Conservation (phyloP, 2,888 invertebrate genomes). For the Melanotus villosus region DNA sequence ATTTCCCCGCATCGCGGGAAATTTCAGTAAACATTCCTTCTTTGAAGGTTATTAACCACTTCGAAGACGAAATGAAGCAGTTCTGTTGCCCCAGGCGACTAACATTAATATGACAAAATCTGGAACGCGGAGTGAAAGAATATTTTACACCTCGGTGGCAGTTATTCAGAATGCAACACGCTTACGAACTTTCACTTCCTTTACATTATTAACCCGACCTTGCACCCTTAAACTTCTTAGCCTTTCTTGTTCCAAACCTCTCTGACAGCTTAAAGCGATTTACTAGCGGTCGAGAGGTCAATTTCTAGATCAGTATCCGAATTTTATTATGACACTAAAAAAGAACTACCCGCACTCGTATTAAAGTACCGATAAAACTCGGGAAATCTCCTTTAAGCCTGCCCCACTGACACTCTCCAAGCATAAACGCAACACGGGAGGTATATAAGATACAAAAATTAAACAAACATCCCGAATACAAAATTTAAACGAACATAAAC, state of each 20-base stretch:
- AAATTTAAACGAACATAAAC: too few relatives aligned
- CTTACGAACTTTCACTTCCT: conserved; percentile 8
- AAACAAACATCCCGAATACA: too few relatives aligned
- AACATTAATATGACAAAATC: conserved; percentile 23
- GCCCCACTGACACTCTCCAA: background rate
- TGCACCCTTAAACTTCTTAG: conserved; percentile 13
- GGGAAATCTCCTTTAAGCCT: background rate
- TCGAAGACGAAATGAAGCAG: conserved; percentile 9
- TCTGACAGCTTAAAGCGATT: background rate
- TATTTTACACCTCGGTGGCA: conserved; percentile 11
- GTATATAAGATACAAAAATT: too few relatives aligned
- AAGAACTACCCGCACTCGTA: background rate
- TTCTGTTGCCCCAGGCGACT: conserved; percentile 11
- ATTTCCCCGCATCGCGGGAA: conserved; percentile 9
- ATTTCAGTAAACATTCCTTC: conserved; percentile 20
- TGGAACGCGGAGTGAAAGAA: conserved; percentile 8
- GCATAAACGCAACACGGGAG: background rate
- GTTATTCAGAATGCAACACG: conserved; percentile 12
- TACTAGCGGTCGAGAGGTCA: background rate
- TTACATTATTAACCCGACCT: conserved; percentile 13
- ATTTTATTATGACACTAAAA: conserved; percentile 19
- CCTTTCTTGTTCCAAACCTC: conserved; percentile 9
- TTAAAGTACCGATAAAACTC: background rate
- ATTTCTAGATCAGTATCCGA: background rate
- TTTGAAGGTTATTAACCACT: conserved; percentile 24